phyloP scores from a whole-genome alignment of 2,113 vertebrate species.

The Phaetusa simplex region DNA sequence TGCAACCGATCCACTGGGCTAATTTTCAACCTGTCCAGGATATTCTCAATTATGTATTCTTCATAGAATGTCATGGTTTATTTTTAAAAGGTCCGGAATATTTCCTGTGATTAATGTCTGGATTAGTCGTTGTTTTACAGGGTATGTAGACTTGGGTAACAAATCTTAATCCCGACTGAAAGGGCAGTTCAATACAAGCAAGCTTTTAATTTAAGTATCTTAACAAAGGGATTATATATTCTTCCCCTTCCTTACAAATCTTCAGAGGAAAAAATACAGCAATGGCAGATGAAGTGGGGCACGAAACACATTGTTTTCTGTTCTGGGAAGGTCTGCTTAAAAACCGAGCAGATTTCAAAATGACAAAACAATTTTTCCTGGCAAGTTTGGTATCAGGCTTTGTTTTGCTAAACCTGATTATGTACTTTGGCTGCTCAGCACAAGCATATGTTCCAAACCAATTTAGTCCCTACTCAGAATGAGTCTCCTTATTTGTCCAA shows the following conservation, averaged over 20 bases:
- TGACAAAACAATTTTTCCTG: slow-evolving; percentile 65
- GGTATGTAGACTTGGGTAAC: slow-evolving; percentile 34
- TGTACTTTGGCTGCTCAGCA: slow-evolving; percentile 70
- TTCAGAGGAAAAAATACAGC: slow-evolving; percentile 55
- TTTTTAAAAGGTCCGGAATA: slow-evolving; percentile 53
- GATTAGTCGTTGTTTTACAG: slow-evolving; percentile 54
- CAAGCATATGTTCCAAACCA: slow-evolving; percentile 69
- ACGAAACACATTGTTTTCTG: slow-evolving; percentile 58
- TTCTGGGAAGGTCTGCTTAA: slow-evolving; percentile 62
- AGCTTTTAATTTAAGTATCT: slow-evolving; percentile 61
- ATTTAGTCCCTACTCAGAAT: slow-evolving; percentile 58
- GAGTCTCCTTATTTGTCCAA: slow-evolving; percentile 74
- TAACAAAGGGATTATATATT: slow-evolving; percentile 65
- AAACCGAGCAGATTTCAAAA: slow-evolving; percentile 63
- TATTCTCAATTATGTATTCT: slow-evolving; percentile 65
- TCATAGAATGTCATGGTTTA: slow-evolving; percentile 49
- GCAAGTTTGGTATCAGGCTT: slow-evolving; percentile 66
- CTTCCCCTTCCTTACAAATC: slow-evolving; percentile 44
- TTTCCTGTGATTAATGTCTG: slow-evolving; percentile 69
- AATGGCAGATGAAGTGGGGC: slow-evolving; percentile 18
- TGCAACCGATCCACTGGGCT: slow-evolving; percentile 49
- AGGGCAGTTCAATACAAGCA: slow-evolving; percentile 42
- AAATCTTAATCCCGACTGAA: slow-evolving; percentile 57
- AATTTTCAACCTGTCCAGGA: slow-evolving; percentile 68
- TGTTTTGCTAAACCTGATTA: slow-evolving; percentile 73